Base-by-base conservation (phyloP, 2,888 invertebrate species). In the Nesidiocoris tenuis region DNA sequence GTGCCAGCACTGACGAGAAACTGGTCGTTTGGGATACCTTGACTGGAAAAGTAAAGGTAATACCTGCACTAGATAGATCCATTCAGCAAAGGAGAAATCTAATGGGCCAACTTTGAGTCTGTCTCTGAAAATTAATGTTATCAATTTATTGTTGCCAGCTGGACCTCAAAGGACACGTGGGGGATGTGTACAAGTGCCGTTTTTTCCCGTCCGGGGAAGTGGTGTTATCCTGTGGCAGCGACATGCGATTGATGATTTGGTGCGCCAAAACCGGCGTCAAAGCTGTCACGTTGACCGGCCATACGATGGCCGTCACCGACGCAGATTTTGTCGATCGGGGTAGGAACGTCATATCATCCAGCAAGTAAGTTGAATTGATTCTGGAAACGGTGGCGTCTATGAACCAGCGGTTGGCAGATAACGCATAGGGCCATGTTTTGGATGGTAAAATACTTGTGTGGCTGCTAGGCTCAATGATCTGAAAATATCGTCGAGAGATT, bases 141-240 rank as follows among this genome's bases (percentile, higher is more conserved):
- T 17, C 18, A 12, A 7, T 57, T 67, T 16, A 21, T n/a, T n/a
- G n/a, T n/a, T n/a, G n/a, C n/a, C 18, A 77, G 68, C 16, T 68
- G 3, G 61, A 68, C 25, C 68, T 77, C 2, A 55, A 77, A 75
- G 91, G 91, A 0, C 91, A 92, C 83, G 84, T 87, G 23, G 89
- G 89, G 65, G 90, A 91, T 78, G 87, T 90, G 2, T 90, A 90
- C 83, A 87, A 86, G 77, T 89, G 89, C 81, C 84, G 85, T 74
- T 90, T 90, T 82, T 92, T 91, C 80, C 91, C 91, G 24, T 91
- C 91, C 17, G 91, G 90, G 0, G 82, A 88, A 74, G 90, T 91
- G 1, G 83, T 89, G 0, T 82, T 91, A 68, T 88, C 88, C 61
- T 89, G 88, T 22, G 91, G 91, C 9, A 88, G 90, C 54, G 92